Conservation (phyloP, 2,797 vertebrate species). For the Macrochelys suwanniensis region DNA sequence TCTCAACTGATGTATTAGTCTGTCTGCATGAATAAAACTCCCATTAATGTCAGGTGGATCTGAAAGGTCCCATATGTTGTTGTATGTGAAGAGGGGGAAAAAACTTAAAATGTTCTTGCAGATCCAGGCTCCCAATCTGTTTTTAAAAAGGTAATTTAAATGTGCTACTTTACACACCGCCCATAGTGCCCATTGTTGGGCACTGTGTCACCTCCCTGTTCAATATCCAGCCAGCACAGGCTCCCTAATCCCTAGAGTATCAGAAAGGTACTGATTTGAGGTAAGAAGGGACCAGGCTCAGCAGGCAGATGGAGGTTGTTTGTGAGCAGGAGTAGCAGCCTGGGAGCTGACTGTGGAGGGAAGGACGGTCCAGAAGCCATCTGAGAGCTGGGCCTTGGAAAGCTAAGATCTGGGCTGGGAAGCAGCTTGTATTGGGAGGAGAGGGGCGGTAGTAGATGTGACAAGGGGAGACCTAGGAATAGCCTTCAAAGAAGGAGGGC, state of each 20-base stretch:
- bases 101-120: background rate
- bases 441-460: background rate
- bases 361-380: background rate
- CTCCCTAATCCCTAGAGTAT: background rate
- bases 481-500: background rate
- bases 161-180: background rate
- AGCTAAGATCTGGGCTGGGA: background rate
- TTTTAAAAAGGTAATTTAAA: background rate
- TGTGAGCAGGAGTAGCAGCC: background rate
- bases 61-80: conserved; percentile 18
- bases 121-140: background rate
- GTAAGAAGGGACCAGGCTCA: background rate
- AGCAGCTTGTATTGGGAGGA: background rate
- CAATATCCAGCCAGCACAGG: background rate
- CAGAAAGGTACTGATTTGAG: background rate
- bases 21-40: conserved; percentile 38
- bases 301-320: background rate
- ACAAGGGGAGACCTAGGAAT: background rate
- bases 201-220: background rate
- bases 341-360: background rate
- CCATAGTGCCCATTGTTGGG: background rate
- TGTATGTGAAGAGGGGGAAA: background rate
- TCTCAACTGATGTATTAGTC: conserved; percentile 30
- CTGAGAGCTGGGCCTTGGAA: background rate
- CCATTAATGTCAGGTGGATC: conserved; percentile 16